phyloP scores from a whole-genome alignment of 2,113 vertebrate genomes.

The Erythrocebus patas region DNA sequence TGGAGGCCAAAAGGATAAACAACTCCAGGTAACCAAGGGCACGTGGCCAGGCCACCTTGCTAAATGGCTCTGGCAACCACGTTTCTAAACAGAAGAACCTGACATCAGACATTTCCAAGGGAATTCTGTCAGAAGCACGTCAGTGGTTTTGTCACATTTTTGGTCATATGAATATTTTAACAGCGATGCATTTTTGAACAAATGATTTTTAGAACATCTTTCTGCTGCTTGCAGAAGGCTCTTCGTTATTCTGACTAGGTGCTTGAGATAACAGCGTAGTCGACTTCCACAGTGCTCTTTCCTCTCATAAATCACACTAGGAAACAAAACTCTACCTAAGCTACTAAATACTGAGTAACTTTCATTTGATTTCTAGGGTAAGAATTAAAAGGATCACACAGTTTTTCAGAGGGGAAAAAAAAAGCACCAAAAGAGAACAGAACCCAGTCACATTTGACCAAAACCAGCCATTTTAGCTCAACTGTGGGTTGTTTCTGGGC shows the following conservation, averaged over 20 bases:
- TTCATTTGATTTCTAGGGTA: neutral
- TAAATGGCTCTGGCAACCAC: neutral
- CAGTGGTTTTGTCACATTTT: neutral
- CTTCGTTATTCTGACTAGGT: neutral
- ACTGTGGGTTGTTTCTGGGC: neutral
- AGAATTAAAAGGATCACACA: neutral
- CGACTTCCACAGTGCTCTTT: neutral
- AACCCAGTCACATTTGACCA: neutral
- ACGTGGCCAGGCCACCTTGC: rapidly evolving
- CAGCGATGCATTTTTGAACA: neutral
- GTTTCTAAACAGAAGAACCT: neutral
- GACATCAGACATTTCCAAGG: neutral
- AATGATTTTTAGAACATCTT: neutral
- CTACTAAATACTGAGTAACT: too few relatives aligned
- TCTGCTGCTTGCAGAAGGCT: neutral
- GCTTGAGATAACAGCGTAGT: neutral
- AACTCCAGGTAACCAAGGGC: neutral
- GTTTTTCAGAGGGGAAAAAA: neutral
- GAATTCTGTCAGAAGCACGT: neutral
- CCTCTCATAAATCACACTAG: too few relatives aligned
- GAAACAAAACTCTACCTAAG: neutral
- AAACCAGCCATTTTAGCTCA: neutral
- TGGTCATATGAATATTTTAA: neutral
- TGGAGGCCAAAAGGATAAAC: neutral
- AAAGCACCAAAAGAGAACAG: neutral